Conservation (phyloP, 2,888 invertebrate genomes). For the Ochropacha duplaris region DNA sequence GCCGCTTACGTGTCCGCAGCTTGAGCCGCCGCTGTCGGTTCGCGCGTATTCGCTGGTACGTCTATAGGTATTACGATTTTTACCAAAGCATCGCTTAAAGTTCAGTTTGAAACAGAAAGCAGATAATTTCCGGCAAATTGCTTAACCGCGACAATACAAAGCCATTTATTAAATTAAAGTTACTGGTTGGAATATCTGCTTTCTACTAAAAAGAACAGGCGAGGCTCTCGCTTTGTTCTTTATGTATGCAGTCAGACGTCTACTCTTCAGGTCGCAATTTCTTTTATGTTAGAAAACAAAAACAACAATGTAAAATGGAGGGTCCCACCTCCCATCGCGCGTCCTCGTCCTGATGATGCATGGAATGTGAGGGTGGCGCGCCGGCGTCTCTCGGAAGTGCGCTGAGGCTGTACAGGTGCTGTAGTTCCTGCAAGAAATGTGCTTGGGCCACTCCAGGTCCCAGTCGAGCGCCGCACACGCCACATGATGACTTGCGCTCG, state of each 20-base stretch:
- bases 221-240: no score
- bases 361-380: conserved; percentile 60
- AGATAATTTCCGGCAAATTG: no score
- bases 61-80: no score
- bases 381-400: conserved; percentile 69
- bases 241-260: no score
- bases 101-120: no score
- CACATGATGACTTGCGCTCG: conserved; percentile 77
- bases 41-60: conserved; percentile 78
- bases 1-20: conserved; percentile 78
- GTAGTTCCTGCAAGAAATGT: conserved; percentile 76
- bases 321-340: conserved; percentile 76
- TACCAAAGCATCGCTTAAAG: no score
- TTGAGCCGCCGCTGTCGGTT: conserved; percentile 78
- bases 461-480: conserved; percentile 76
- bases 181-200: no score
- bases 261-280: no score
- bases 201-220: no score
- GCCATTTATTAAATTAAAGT: background rate
- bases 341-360: conserved; percentile 78
- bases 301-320: background rate
- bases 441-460: conserved; percentile 80
- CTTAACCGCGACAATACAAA: no score
- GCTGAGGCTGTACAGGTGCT: conserved; percentile 77
- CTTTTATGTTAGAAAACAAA: no score